Evolutionary conservation across 2,888 invertebrate species (phyloP), one percentile per base, ranked within the genome.

Genomic region (Rhimphoctona megacephalus): DNA sequence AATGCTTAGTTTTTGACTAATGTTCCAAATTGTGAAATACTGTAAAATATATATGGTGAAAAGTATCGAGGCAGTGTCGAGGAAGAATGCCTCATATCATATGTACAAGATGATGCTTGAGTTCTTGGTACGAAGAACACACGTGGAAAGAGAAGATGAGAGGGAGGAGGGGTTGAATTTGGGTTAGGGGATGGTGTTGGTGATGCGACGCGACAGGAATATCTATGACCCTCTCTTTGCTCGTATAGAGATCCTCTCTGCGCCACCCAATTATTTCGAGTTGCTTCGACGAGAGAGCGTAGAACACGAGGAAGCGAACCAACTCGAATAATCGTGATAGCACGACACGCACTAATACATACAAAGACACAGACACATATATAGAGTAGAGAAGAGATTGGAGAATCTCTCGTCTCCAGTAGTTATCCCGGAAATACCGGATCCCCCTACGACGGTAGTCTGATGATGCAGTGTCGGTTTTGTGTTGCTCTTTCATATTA

Each of bases 231-330:
- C 84, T 79, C 70, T 64, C 74, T 67, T 54, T 39, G 43, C 78
- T 78, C 25, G 61, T 52, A 25, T 30, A 69, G 46, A 79, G 67
- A 64, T 73, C 49, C 76, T 61, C 69, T 77, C 76, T 64, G 82
- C 57, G 76, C 82, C 78, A 87, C 82, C 87, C 87, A 87, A 87
- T 87, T 87, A 87, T 87, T 87, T 87, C 87, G 74, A 87, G 87
- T 85, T 85, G 79, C 85, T 87, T 85, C 87, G 87, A 87, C 81
- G 86, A 67, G 74, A 54, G 83, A 57, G 46, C 39, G 70, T 57
- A 70, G 46, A 57, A 70, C 69, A 61, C 57, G 36, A 76, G 84
- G 74, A 76, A 86, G 49, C 74, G 81, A 46, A 81, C 76, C 70
- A 76, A 76, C 82, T 76, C 54, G 85, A 82, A 85, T 81, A 82